These are phyloP conservation scores for Andrena camellia DNA, from an alignment of 2,888 invertebrate genomes.

Conservation along the genomic window DNA sequence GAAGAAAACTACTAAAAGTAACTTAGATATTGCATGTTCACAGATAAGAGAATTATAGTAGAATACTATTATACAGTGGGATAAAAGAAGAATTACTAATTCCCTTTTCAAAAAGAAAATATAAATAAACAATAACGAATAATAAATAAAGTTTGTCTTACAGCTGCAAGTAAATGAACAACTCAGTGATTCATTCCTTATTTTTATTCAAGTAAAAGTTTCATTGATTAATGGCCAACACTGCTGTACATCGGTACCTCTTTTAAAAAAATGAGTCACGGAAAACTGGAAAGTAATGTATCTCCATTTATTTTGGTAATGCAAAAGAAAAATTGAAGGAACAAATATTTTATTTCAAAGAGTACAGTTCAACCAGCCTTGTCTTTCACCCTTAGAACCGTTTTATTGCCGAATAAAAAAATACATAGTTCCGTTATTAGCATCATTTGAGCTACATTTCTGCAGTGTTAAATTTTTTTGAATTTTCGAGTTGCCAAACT, in stretches of 20 bases:
- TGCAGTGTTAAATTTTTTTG: too few relatives aligned
- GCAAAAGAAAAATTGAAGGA: not conserved
- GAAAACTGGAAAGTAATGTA: not conserved
- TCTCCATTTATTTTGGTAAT: not conserved
- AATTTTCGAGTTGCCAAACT: too few relatives aligned
- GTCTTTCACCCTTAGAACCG: not conserved
- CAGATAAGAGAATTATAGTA: too few relatives aligned
- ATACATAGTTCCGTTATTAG: too few relatives aligned
- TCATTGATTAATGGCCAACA: not conserved
- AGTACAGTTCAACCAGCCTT: not conserved
- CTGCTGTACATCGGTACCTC: not conserved
- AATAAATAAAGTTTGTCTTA: not conserved
- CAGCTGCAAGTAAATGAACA: not conserved
- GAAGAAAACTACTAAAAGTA: too few relatives aligned
- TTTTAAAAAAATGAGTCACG: not conserved
- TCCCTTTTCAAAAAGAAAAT: not conserved
- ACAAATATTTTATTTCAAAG: not conserved
- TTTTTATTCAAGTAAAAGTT: not conserved
- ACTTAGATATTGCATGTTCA: too few relatives aligned
- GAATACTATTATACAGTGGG: too few relatives aligned
- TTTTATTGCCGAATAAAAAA: too few relatives aligned
- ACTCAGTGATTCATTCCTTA: not conserved
- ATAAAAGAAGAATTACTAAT: not conserved
- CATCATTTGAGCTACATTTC: too few relatives aligned
- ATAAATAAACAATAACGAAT: not conserved